phyloP scores from a whole-genome alignment of 2,797 vertebrate species.

The Gastrophryne carolinensis region DNA sequence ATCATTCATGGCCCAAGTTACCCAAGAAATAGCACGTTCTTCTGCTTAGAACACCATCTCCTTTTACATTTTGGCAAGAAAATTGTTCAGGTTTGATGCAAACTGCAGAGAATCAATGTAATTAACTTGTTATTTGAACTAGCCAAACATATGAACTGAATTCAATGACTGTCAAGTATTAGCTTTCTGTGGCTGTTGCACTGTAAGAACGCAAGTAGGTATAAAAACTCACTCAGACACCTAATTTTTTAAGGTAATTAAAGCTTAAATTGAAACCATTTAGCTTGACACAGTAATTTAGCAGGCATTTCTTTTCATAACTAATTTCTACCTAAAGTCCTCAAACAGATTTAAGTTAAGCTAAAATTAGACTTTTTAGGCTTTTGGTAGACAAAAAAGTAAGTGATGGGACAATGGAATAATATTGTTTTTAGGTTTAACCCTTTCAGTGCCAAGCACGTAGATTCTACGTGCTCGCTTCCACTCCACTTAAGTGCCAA shows the following conservation, averaged over 20 bases:
- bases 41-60: slow-evolving; percentile 28
- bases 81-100: slow-evolving; percentile 31
- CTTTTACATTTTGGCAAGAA: slow-evolving; percentile 43
- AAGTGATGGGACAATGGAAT: too few species aligned
- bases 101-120: slow-evolving; percentile 39
- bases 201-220: neutral
- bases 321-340: slow-evolving; percentile 17
- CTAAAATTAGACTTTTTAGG: too few species aligned
- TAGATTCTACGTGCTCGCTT: too few species aligned
- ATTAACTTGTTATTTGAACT: slow-evolving; percentile 46
- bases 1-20: slow-evolving; percentile 24
- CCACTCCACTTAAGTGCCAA: too few species aligned
- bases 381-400: too few species aligned
- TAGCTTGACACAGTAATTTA: slow-evolving; percentile 21
- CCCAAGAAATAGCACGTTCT: slow-evolving; percentile 36
- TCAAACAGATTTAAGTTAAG: too few species aligned
- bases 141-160: slow-evolving; percentile 46
- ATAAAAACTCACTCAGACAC: slow-evolving; percentile 19
- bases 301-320: slow-evolving; percentile 1
- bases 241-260: slow-evolving; percentile 35
- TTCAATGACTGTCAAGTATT: slow-evolving; percentile 33
- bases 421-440: too few species aligned
- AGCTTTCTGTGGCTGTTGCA: neutral
- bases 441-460: too few species aligned
- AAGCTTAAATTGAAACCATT: slow-evolving; percentile 19